Base-by-base conservation (phyloP, 2,797 vertebrate genomes). In the Acanthurus lineatus region DNA sequence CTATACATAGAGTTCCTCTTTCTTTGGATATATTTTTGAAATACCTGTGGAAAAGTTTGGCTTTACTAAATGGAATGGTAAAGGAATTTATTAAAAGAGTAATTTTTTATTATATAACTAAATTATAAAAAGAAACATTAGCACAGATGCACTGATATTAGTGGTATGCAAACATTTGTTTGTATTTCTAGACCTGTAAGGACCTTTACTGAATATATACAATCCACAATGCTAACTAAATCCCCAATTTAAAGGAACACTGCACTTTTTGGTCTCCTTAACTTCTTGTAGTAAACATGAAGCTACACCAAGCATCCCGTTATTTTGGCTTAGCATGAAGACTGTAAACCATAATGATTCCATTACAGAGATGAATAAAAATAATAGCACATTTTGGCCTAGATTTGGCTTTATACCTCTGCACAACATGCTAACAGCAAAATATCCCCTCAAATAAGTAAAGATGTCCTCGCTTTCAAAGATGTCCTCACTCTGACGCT, bases 281-380 rank as follows among this genome's bases (percentile, higher is more conserved):
- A 35, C 32, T 38, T 19, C 0, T 7, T 14, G 52, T 4, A 22
- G 8, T 63, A 25, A 45, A 44, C 20, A 9, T 54, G 8, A 3
- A 54, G 40, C 22, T 38, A 12, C 11, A 49, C 42, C 40, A n/a
- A 61, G 14, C 11, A 49, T 42, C 40, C 28, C 40, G 14, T 48
- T 7, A 56, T 35, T 12, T n/a, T 65, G 57, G 44, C 11, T 38
- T 73, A 58, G 49, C 53, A 65, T 25, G 32, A 73, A 17, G 40
- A 17, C 8, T 10, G 15, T 8, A 65, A 51, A 9, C 42, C 17
- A 49, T 14, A 19, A 14, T 35, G 32, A 35, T 7, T 48, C 16
- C 15, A 48, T 48, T 16, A 7, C 2, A 48, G 2, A 19, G 47
- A 49, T 49, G 17, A 5, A 16, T 47, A 17, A 19, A 3, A 49